phyloP scores from a whole-genome alignment of 2,113 vertebrate species.

The Actinemys pallida region DNA sequence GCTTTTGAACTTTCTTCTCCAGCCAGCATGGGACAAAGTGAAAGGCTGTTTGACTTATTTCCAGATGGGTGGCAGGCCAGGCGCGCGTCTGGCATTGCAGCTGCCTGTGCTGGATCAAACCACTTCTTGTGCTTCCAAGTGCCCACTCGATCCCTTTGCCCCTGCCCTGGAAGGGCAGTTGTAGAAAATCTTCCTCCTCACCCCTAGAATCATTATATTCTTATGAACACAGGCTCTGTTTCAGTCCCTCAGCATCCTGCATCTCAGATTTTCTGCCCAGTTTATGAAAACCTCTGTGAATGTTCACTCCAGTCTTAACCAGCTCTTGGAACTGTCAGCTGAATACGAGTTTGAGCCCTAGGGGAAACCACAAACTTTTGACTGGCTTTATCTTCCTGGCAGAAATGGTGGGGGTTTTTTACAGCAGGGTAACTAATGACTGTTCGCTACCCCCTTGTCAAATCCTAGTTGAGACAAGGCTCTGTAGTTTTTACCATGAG shows the following conservation, averaged over 20 bases:
- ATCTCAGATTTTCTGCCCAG: neutral
- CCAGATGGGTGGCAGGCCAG: neutral
- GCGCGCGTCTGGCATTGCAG: neutral
- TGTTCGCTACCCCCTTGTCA: neutral
- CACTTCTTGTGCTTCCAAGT: neutral
- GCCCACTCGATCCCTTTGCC: neutral
- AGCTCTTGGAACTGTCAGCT: neutral
- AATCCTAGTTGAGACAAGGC: neutral
- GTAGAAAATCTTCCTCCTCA: neutral
- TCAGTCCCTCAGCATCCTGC: neutral
- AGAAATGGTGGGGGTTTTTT: too few species aligned
- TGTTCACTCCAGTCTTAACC: neutral
- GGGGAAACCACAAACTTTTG: neutral
- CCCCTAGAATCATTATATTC: too few species aligned
- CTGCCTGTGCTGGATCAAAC: neutral
- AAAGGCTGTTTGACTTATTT: neutral
- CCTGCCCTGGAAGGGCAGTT: neutral
- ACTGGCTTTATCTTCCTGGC: too few species aligned
- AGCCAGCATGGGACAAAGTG: neutral
- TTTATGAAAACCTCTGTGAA: neutral
- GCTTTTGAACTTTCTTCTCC: neutral
- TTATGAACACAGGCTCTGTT: neutral
- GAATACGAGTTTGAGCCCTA: neutral
- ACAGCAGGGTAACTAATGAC: neutral
- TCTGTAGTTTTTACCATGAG: neutral